Base-by-base conservation (phyloP, 2,113 vertebrate genomes). In the Leptobrachium ailaonicum region DNA sequence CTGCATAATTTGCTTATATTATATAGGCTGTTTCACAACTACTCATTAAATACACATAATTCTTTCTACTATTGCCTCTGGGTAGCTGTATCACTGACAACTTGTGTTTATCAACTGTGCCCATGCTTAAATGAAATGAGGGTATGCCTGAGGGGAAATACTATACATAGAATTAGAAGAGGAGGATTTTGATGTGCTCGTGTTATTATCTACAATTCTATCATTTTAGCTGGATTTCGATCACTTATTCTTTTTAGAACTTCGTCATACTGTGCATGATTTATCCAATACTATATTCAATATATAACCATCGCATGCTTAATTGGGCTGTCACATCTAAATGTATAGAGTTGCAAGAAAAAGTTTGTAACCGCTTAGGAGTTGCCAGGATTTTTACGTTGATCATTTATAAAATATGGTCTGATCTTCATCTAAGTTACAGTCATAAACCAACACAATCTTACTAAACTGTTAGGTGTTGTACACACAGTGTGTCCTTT, bases 11-110 rank as follows among this genome's bases (percentile, higher is more conserved):
- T 73, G 42, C 54, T 60, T 60, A 44, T 77, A 77, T 40, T 41
- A 12, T 32, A 44, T 53, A 45, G 66, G 53, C 44, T 80, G 73
- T 80, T 50, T 62, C 63, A 67, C 71, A 73, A 64, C 53, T 68
- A 73, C 63, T 80, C 78, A 80, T 80, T 80, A 80, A 80, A 80
- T 80, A 80, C 78, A 73, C 78, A 80, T 80, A 70, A 80, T 71
- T 71, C 14, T 50, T 44, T 71, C 68, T 50, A 13, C 68, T 47
- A 50, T 50, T 74, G 78, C 78, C 78, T 80, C 67, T 68, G 78
- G 78, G 78, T 62, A 74, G 62, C 71, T 80, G 73, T 62, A 80
- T 80, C 62, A 80, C 71, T 80, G 78, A 67, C 78, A 80, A 74
- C 47, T 73, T 73, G 50, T 63, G 78, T 80, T 80, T 80, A 80